Percentiles rank a stretch among this genome's conserved stretches.
Evolutionary conservation across 2,113 vertebrate genomes (phyloP).

Genomic region (Nothoprocta perdicaria): DNA sequence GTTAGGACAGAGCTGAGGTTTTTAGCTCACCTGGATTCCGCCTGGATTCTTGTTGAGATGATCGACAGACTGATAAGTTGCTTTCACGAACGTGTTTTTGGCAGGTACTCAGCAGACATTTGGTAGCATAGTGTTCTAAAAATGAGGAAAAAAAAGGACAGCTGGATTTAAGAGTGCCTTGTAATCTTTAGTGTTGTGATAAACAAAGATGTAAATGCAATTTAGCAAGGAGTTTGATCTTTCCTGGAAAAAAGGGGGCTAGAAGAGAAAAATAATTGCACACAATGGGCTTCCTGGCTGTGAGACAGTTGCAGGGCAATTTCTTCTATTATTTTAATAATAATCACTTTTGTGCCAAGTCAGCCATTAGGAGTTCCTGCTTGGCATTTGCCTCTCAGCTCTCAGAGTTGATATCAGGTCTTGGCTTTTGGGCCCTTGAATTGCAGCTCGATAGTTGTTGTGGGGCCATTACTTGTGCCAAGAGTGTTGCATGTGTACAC

Average conservation of each 20-base stretch:
- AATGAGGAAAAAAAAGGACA: background rate
- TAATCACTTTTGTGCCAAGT: background rate
- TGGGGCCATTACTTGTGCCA: background rate
- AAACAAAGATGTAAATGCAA: background rate
- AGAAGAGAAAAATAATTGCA: background rate
- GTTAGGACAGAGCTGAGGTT: background rate
- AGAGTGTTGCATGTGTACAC: background rate
- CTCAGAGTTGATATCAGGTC: background rate
- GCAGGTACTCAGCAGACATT: background rate
- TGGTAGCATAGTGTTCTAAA: background rate
- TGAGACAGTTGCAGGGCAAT: background rate
- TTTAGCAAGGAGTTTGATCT: background rate
- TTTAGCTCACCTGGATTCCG: background rate
- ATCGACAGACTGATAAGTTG: background rate
- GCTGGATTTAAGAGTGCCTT: background rate
- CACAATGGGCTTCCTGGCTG: background rate
- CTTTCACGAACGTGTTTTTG: background rate
- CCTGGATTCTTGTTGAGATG: background rate
- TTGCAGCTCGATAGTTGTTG: background rate
- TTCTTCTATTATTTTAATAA: conserved; percentile 31
- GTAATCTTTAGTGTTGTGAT: background rate
- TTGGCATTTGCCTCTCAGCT: background rate
- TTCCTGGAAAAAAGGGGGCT: background rate
- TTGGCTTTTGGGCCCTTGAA: background rate
- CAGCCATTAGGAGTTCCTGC: conserved; percentile 14